Base-by-base conservation (phyloP, 2,888 invertebrate species). In the Biston betularia region DNA sequence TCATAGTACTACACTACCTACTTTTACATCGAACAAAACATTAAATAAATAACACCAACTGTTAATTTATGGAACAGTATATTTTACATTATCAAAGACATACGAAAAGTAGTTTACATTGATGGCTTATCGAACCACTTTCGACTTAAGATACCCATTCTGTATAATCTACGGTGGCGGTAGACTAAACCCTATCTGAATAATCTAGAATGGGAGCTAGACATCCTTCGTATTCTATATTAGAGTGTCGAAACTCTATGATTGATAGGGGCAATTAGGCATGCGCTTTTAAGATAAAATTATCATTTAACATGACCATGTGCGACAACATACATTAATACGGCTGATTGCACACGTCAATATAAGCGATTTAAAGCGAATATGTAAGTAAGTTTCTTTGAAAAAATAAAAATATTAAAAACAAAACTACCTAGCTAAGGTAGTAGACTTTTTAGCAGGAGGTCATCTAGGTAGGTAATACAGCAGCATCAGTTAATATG, bases 141-240 rank as follows among this genome's bases (percentile, higher is more conserved):
- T 50, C 1, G 6, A 1, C 2, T 5, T 35, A 35, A 5, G n/a
- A n/a, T 14, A 35, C n/a, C 50, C n/a, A 8, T 14, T 52, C 33
- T 35, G 50, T 52, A n/a, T 52, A 35, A 35, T 8, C 35, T 35
- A 38, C 6, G 6, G 38, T 38, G 9, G 38, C 9, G 35, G 35
- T 14, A 35, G 40, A 54, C 38, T 40, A 11, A 14, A 38, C 7
- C 38, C 15, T 66, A 50, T 45, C 55, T 42, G 35, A 50, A 49
- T 40, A 49, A 68, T 62, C 50, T 60, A 60, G 52, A 52, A 60
- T 9, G 44, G 45, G 24, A 42, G 38, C 50, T 15, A 60, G 52
- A 52, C 52, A 45, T 60, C 60, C 52, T 60, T 60, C 52, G 45
- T 40, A 14, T 9, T 38, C 38, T 38, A 15, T 14, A 15, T 42